These are phyloP conservation scores for Cosmopolites sordidus DNA, from an alignment of 2,888 invertebrate species.

Conservation along the genomic window DNA sequence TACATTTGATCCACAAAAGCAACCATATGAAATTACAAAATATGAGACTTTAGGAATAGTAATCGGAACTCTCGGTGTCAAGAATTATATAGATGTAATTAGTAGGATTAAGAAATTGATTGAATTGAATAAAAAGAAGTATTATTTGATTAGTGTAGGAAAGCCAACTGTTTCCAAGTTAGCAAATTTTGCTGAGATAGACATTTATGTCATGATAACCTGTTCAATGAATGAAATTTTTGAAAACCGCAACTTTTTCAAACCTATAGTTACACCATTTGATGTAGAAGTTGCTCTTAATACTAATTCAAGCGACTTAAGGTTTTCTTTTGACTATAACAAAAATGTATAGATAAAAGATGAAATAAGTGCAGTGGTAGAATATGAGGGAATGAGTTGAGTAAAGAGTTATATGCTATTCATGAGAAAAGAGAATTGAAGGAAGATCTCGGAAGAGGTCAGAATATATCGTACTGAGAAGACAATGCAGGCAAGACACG, in stretches of 20 bases:
- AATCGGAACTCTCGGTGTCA: conserved; percentile 84
- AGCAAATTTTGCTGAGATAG: conserved; percentile 93
- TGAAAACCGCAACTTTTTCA: conserved; percentile 80
- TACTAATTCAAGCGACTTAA: conserved; percentile 36
- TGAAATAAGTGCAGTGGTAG: too few relatives aligned
- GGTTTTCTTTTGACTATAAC: conserved; percentile 63
- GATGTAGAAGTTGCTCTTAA: conserved; percentile 86
- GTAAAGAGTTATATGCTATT: too few relatives aligned
- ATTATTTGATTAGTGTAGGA: conserved; percentile 88
- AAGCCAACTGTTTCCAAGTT: conserved; percentile 92
- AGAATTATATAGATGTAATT: conserved; percentile 72
- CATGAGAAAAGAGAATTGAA: too few relatives aligned
- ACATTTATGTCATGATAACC: conserved; percentile 85
- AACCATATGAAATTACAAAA: conserved; percentile 41
- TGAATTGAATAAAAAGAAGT: conserved; percentile 73
- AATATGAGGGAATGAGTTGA: too few relatives aligned
- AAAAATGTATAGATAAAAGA: too few relatives aligned
- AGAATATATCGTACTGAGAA: too few relatives aligned
- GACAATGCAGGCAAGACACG: too few relatives aligned
- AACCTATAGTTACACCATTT: conserved; percentile 86
- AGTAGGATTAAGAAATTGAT: conserved; percentile 69
- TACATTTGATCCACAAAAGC: conserved; percentile 51
- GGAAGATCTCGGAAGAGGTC: too few relatives aligned
- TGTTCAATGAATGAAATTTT: conserved; percentile 88
- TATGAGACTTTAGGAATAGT: conserved; percentile 73